Conservation (phyloP, 1,140 invertebrate genomes). For the Vanessa atalanta region DNA sequence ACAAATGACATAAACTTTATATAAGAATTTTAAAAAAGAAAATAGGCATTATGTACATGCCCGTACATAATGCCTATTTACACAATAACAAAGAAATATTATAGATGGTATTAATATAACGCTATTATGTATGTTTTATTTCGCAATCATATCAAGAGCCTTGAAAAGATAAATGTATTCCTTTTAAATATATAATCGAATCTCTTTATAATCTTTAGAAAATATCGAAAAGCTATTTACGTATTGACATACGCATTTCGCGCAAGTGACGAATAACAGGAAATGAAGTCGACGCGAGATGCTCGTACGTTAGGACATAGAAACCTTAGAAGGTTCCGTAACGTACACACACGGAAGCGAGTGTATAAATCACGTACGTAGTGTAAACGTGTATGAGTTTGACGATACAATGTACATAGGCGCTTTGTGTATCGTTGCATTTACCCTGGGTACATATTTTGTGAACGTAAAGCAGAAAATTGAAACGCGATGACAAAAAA, state of each 20-base stretch:
- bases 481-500: constrained; percentile 6
- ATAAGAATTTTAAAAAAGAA: too few relatives aligned
- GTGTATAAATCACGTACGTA: neutral
- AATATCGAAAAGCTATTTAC: constrained; percentile 16
- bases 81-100: too few relatives aligned
- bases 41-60: too few relatives aligned
- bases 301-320: neutral
- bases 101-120: too few relatives aligned
- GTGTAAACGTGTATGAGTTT: neutral
- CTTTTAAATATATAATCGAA: neutral
- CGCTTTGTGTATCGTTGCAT: constrained; percentile 2
- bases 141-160: too few relatives aligned
- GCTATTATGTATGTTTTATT: too few relatives aligned
- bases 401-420: neutral
- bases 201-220: neutral
- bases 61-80: too few relatives aligned
- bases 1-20: too few relatives aligned
- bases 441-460: neutral
- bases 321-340: neutral
- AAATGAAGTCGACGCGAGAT: constrained; percentile 11
- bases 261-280: neutral
- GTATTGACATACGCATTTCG: neutral
- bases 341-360: neutral
- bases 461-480: constrained; percentile 2
- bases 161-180: neutral